phyloP scores from a whole-genome alignment of 2,113 vertebrate species.

The Eublepharis macularius region DNA sequence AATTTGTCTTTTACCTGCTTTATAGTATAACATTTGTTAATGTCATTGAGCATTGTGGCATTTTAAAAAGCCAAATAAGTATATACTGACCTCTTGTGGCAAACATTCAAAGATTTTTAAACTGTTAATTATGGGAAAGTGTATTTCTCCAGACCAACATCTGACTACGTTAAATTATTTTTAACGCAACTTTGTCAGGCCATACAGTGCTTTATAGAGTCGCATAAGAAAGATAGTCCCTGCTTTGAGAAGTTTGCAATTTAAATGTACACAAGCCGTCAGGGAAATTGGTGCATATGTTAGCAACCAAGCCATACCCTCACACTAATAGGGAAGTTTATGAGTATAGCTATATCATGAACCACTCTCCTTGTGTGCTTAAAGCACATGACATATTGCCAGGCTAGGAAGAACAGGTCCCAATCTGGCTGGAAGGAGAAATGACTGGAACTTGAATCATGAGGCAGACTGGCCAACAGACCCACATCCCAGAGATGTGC shows the following conservation, averaged over 20 bases:
- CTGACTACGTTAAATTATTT: neutral
- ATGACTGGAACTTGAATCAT: too few species aligned
- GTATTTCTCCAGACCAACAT: neutral
- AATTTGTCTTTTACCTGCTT: neutral
- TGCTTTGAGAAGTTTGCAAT: neutral
- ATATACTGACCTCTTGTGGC: slow-evolving; percentile 62
- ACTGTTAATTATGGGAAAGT: accelerated
- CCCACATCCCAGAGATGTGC: too few species aligned
- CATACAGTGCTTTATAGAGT: neutral
- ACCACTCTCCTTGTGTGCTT: too few species aligned
- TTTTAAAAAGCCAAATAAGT: neutral
- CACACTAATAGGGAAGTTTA: too few species aligned
- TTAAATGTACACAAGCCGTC: neutral
- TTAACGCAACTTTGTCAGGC: neutral
- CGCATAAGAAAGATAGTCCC: neutral
- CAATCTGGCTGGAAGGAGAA: too few species aligned
- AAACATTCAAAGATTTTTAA: neutral
- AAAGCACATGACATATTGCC: too few species aligned
- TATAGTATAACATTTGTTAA: neutral
- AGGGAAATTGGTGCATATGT: neutral
- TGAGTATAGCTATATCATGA: too few species aligned
- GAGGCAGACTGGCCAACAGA: too few species aligned
- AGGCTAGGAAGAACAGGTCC: too few species aligned
- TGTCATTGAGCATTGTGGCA: neutral
- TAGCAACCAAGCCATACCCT: too few species aligned